Conservation (phyloP, 2,113 vertebrate genomes). For the Rhabdornis inornatus region DNA sequence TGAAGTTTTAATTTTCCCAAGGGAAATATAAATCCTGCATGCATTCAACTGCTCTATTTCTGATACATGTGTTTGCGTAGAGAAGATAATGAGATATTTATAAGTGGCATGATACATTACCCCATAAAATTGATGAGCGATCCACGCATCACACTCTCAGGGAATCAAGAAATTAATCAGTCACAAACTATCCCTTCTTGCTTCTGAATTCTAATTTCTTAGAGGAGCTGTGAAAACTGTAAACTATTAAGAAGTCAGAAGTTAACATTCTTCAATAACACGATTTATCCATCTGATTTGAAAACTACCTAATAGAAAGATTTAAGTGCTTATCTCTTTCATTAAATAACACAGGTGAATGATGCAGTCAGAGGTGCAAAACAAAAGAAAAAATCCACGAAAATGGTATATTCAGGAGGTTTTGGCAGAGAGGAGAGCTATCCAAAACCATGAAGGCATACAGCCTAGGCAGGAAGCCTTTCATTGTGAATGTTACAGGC, state of each 20-base stretch:
- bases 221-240: background rate
- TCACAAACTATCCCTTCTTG: background rate
- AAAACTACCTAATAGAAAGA: background rate
- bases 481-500: background rate
- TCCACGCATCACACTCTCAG: background rate
- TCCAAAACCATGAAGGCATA: background rate
- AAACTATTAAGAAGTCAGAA: background rate
- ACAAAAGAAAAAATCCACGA: background rate
- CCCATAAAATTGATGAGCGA: conserved; percentile 43
- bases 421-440: background rate
- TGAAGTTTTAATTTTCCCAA: conserved; percentile 7
- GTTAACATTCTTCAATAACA: background rate
- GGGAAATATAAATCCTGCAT: conserved; percentile 18
- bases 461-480: background rate
- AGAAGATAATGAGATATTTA: conserved; percentile 57
- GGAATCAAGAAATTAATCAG: conserved; percentile 29
- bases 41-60: conserved; percentile 13
- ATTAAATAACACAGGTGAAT: background rate
- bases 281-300: background rate
- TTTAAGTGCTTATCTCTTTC: background rate
- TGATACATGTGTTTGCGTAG: background rate
- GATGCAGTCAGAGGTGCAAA: background rate
- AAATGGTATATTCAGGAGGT: background rate
- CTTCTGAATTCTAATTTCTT: background rate
- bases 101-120: conserved; percentile 39